phyloP scores from a whole-genome alignment of 2,113 vertebrate genomes.

The Hypanus sabinus region DNA sequence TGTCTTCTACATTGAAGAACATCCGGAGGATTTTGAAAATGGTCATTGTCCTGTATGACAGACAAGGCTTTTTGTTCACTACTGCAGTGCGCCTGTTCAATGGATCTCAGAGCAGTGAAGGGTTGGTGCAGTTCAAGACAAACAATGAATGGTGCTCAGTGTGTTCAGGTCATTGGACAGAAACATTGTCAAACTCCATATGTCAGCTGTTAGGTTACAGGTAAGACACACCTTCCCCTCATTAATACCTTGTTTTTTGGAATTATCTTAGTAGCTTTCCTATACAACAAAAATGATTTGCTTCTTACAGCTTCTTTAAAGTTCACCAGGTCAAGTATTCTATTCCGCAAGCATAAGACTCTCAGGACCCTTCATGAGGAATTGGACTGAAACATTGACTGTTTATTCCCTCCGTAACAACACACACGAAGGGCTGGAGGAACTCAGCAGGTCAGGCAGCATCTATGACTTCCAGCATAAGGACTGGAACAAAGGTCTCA shows the following conservation, averaged over 20 bases:
- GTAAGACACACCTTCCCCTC: conserved; percentile 49
- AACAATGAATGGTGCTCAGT: conserved; percentile 47
- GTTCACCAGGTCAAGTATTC: no score
- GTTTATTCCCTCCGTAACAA: no score
- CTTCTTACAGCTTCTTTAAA: neutral
- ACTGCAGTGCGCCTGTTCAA: conserved; percentile 56
- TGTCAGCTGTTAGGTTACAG: conserved; percentile 72
- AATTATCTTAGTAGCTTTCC: neutral
- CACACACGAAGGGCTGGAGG: no score
- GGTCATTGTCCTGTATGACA: neutral
- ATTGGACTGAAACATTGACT: no score
- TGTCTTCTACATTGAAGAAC: no score
- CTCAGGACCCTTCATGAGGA: no score
- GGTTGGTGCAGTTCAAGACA: conserved; percentile 57
- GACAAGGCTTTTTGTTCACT: neutral
- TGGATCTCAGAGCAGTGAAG: conserved; percentile 45
- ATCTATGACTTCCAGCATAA: no score
- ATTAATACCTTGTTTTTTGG: neutral
- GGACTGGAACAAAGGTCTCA: no score
- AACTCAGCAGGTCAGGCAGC: no score
- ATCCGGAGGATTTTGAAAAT: no score
- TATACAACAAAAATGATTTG: neutral
- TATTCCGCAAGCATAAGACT: no score
- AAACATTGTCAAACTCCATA: conserved; percentile 56
- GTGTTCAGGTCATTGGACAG: conserved; percentile 64